Evolutionary conservation across 2,888 invertebrate genomes (phyloP).

Genomic region (Drosophila lacicola): DNA sequence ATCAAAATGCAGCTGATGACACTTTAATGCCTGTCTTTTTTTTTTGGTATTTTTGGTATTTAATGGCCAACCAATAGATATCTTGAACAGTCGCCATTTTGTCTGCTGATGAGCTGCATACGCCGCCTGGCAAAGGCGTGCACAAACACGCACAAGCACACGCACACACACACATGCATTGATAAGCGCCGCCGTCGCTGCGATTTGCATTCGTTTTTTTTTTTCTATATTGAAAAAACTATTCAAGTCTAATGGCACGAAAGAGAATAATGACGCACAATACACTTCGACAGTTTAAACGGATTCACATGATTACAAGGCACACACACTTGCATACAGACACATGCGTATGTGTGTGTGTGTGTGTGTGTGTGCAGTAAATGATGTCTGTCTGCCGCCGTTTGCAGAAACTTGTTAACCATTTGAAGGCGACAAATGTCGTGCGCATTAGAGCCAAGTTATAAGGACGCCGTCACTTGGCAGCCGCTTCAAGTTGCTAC

Average conservation of each 20-base stretch:
- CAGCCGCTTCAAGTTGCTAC: conserved; percentile 28
- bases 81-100: conserved; percentile 6
- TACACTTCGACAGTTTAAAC: conserved; percentile 77
- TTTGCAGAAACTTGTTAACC: conserved; percentile 77
- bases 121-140: conserved; percentile 11
- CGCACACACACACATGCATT: conserved; percentile 1
- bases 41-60: not conserved
- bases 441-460: conserved; percentile 59
- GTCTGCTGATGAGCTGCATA: conserved; percentile 18
- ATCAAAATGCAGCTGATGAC: not conserved
- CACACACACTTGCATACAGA: conserved; percentile 4
- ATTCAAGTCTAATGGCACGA: conserved; percentile 85
- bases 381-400: conserved; percentile 65
- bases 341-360: not conserved
- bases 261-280: conserved; percentile 84
- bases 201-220: conserved; percentile 57
- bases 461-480: conserved; percentile 45
- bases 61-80: conserved; percentile 2
- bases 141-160: conserved; percentile 3
- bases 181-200: conserved; percentile 48
- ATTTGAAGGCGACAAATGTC: conserved; percentile 76
- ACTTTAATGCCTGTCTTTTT: not conserved
- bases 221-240: conserved; percentile 75
- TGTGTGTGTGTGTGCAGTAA: conserved; percentile 39
- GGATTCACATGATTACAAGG: conserved; percentile 78